Conservation (phyloP, 2,113 vertebrate species). For the Ibidorhyncha struthersii region DNA sequence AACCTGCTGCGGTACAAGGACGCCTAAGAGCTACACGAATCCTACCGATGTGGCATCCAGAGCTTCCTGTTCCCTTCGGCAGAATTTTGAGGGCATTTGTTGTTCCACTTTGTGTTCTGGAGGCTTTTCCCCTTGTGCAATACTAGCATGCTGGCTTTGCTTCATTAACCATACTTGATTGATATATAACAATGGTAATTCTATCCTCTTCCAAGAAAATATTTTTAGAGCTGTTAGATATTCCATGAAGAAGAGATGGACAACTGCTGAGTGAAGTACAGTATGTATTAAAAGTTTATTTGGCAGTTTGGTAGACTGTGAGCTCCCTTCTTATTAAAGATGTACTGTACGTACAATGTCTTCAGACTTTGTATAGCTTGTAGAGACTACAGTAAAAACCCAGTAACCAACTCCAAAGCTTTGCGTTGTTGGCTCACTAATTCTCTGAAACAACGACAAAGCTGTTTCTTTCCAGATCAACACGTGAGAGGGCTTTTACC, state of each 20-base stretch:
- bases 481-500: neutral
- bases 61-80: slow-evolving; percentile 65
- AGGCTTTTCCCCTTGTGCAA: slow-evolving; percentile 76
- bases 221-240: slow-evolving; percentile 77
- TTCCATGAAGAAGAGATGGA: slow-evolving; percentile 63
- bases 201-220: slow-evolving; percentile 77
- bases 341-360: slow-evolving; percentile 76
- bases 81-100: slow-evolving; percentile 62
- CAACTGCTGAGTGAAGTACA: slow-evolving; percentile 61
- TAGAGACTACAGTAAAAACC: slow-evolving; percentile 73
- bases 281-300: slow-evolving; percentile 69
- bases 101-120: slow-evolving; percentile 72
- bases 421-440: slow-evolving; percentile 66
- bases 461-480: slow-evolving; percentile 10
- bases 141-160: slow-evolving; percentile 85
- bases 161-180: slow-evolving; percentile 78
- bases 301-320: slow-evolving; percentile 66
- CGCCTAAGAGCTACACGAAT: slow-evolving; percentile 50
- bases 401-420: slow-evolving; percentile 70
- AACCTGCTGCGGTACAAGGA: slow-evolving; percentile 60
- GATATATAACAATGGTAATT: slow-evolving; percentile 72
- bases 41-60: slow-evolving; percentile 19
- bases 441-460: slow-evolving; percentile 50
- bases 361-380: slow-evolving; percentile 77
- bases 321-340: slow-evolving; percentile 72